phyloP scores from a whole-genome alignment of 2,888 invertebrate species.

The Shargacucullia verbasci region DNA sequence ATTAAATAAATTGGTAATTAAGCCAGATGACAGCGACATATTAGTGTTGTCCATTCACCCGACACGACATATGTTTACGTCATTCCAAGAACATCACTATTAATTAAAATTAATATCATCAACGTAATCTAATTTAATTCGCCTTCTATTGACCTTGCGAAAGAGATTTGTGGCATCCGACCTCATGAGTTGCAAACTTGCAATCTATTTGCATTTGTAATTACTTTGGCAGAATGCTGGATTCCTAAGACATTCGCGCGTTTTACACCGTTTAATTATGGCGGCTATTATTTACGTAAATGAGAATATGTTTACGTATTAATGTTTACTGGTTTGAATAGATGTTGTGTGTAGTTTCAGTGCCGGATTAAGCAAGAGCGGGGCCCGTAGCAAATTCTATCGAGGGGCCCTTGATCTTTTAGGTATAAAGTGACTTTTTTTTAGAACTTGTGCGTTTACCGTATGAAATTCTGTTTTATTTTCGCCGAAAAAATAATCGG shows the following conservation, averaged over 20 bases:
- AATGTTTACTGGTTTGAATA: not conserved
- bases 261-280: constrained; percentile 19
- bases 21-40: not conserved
- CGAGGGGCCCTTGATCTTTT: too few species aligned
- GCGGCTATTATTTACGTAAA: constrained; percentile 6
- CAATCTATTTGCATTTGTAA: constrained; percentile 51
- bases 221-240: constrained; percentile 50
- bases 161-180: constrained; percentile 33
- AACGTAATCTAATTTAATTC: constrained; percentile 14
- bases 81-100: constrained; percentile 8
- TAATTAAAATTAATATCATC: constrained; percentile 21
- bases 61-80: constrained; percentile 1
- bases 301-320: constrained; percentile 6
- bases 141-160: constrained; percentile 25
- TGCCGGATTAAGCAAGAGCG: too few species aligned
- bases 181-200: constrained; percentile 33
- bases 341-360: too few species aligned
- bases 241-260: constrained; percentile 25
- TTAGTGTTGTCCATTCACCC: constrained; percentile 1
- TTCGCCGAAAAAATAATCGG: too few species aligned
- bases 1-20: constrained; percentile 20
- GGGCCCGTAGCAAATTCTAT: too few species aligned
- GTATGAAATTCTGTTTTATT: too few species aligned
- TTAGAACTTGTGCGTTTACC: too few species aligned
- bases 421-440: too few species aligned